Base-by-base conservation (phyloP, 2,113 vertebrate genomes). In the Falcunculus frontatus region DNA sequence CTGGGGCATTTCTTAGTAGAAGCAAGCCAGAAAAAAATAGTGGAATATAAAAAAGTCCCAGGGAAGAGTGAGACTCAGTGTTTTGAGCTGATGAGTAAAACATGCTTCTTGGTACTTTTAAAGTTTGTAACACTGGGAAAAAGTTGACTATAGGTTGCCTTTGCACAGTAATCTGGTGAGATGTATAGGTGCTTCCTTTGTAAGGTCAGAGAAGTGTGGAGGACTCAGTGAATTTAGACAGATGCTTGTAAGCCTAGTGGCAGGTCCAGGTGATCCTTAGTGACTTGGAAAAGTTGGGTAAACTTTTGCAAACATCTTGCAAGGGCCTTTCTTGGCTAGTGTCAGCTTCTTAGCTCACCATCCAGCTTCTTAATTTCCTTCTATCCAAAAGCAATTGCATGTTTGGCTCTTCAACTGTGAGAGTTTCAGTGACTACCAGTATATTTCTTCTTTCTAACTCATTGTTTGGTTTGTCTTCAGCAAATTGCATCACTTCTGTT, bases 391-490 rank as follows among this genome's bases (percentile, higher is more conserved):
- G n/a, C 57, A 87, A 60, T 93, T 89, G 29, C 52, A 64, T 84
- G 59, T 44, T 76, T 90, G 68, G 17, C 69, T 78, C 69, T 76
- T 75, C 57, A 89, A 50, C 63, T 75, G 26, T 64, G 69, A 93
- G 59, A 53, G n/a, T 84, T 89, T 68, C 62, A 60, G 65, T 87
- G 70, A 62, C 65, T 89, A 84, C 70, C 46, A 73, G 29, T 74
- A 4, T 65, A 53, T 80, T 91, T 85, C 49, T 84, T 89, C 84
- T 60, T 89, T 60, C 33, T 87, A 93, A 59, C 39, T 87, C 42
- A 32, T 75, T 94, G 70, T 78, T 94, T 95, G 64, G 69, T 94
- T 95, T 93, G 57, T 50, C 49, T 87, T 85, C 53, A 79, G 70
- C 81, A 94, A 96, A 91, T 78, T 68, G 20, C 5, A 2, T 32